Base-by-base conservation (phyloP, 2,113 vertebrate species). In the Scomber scombrus region DNA sequence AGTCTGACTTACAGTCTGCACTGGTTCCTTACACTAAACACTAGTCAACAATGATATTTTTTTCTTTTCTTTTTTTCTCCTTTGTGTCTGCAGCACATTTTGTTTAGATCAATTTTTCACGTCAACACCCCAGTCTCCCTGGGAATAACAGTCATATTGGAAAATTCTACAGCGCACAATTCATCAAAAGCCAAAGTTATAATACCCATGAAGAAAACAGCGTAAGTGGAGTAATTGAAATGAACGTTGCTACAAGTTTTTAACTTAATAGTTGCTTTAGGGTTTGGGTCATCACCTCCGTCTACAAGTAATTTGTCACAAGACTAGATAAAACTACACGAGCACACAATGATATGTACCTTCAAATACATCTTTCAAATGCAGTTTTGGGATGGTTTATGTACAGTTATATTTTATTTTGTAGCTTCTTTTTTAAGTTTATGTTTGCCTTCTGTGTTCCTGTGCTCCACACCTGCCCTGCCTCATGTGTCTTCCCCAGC, bases 1-100 rank as follows among this genome's bases (percentile, higher is more conserved):
- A 68, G 46, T 70, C 55, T 26, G 62, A 81, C 45, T 60, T 52
- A 10, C 16, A 69, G 73, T 78, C 64, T 57, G 12, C 43, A 29
- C 55, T 16, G 45, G 18, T 62, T 43, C 67, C 60, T 67, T 5
- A 55, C 40, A 61, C 14, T 26, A 16, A 80, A 75, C 19, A 50
- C 52, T 71, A 73, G 23, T 74, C 57, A 66, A 67, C 46, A 31
- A 9, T n/a, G n/a, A 52, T 71, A 52, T n/a, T 9, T 40, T 40
- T 15, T 26, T 31, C 40, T 65, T 71, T 57, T n/a, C 9, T 40
- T 40, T 15, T 31, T 47, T 65, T 54, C 40, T 11, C 1, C 58
- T 70, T 74, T 12, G 16, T 64, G 50, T 26, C 50, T 75, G 51
- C 18, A 49, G 49, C 9, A 19, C 43, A 29, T 57, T 81, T 64